These are phyloP conservation scores for Hozukius guyotensis DNA, from an alignment of 2,797 vertebrate genomes.

Conservation along the genomic window DNA sequence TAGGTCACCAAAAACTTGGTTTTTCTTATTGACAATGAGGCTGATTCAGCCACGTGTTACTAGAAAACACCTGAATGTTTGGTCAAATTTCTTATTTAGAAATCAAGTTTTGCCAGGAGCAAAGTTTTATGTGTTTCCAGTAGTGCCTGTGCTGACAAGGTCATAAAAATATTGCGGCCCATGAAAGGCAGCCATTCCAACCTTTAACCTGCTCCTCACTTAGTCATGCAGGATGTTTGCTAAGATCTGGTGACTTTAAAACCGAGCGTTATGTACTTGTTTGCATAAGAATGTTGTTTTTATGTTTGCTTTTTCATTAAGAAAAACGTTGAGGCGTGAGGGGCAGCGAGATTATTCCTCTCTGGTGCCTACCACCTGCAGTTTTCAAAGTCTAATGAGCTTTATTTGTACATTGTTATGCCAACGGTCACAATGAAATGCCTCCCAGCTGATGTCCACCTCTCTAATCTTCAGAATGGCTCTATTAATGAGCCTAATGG, in stretches of 20 bases:
- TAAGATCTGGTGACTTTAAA: conserved; percentile 44
- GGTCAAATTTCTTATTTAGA: accelerated
- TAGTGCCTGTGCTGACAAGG: conserved; percentile 31
- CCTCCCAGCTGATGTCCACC: conserved; percentile 29
- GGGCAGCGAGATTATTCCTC: neutral
- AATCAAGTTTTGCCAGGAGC: neutral
- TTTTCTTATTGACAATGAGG: neutral
- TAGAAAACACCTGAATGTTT: neutral
- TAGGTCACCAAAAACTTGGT: conserved; percentile 41
- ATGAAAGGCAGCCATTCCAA: conserved; percentile 73
- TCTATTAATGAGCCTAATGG: conserved; percentile 73
- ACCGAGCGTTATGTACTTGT: conserved; percentile 9
- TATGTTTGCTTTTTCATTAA: neutral
- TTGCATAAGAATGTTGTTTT: conserved; percentile 5
- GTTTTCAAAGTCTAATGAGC: neutral
- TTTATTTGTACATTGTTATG: conserved; percentile 10
- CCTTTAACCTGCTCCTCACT: conserved; percentile 75
- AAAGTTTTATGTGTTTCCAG: conserved; percentile 18
- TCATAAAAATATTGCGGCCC: conserved; percentile 72
- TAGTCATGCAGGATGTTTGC: conserved; percentile 65
- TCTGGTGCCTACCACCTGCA: neutral
- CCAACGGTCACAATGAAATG: conserved; percentile 31
- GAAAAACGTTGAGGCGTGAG: neutral
- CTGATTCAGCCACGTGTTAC: neutral
- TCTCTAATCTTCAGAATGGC: conserved; percentile 54